Percentiles rank a stretch among this genome's conserved stretches.
These are phyloP conservation scores for Lacerta bilineata DNA, from an alignment of 2,797 vertebrate species.

Conservation along the genomic window DNA sequence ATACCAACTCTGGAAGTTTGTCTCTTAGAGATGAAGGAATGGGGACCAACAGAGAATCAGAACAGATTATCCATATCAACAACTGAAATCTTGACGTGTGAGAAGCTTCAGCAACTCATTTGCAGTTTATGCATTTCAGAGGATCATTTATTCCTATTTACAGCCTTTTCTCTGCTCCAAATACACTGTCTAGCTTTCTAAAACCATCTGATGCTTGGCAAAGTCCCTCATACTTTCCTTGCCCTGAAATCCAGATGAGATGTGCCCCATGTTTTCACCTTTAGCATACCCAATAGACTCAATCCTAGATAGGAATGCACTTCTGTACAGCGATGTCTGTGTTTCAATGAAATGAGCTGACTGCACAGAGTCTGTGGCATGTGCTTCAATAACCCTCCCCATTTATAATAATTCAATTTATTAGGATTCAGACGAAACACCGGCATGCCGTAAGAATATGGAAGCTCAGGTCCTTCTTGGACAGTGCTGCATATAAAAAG, in stretches of 20 bases:
- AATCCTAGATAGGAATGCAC: slow-evolving; percentile 59
- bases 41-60: neutral
- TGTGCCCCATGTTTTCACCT: slow-evolving; percentile 59
- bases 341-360: slow-evolving; percentile 64
- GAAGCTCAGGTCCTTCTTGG: slow-evolving; percentile 47
- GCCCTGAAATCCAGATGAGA: slow-evolving; percentile 66
- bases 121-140: slow-evolving; percentile 33
- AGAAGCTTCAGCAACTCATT: neutral
- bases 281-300: slow-evolving; percentile 60
- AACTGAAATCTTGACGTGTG: neutral
- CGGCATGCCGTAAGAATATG: slow-evolving; percentile 18
- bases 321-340: slow-evolving; percentile 54
- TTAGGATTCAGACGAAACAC: slow-evolving; percentile 46
- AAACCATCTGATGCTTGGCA: slow-evolving; percentile 44
- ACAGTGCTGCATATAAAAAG: slow-evolving; percentile 49
- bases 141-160: slow-evolving; percentile 43
- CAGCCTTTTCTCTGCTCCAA: slow-evolving; percentile 1
- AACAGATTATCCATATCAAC: neutral
- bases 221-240: slow-evolving; percentile 44
- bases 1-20: too few relatives aligned
- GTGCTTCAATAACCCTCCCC: slow-evolving; percentile 44
- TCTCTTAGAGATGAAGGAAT: neutral
- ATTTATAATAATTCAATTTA: slow-evolving; percentile 66
- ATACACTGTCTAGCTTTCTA: slow-evolving; percentile 51
- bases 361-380: slow-evolving; percentile 41